Evolutionary conservation across 2,113 vertebrate genomes (phyloP), one percentile per base, ranked within the genome.

Genomic region (Thomomys bottae): DNA sequence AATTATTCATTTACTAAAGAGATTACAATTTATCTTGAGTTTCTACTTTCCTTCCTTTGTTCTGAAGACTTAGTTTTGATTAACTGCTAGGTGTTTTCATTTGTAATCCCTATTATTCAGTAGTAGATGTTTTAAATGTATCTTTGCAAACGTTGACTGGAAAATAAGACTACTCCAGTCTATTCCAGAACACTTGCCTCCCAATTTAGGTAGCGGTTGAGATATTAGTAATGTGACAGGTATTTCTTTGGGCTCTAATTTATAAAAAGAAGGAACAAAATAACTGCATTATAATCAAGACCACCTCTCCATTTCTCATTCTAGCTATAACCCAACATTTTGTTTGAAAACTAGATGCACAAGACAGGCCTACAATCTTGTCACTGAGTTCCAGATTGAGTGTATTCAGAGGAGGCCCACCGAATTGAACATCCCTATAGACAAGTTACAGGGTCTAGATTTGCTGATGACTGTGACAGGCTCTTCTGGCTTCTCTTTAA

Each of bases 211-310:
- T 4, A n/a, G 49, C 2, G 15, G 15, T 17, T 17, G 49, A 49
- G 70, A 9, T 2, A 12, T 73, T 67, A 72, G 42, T 76, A 80
- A 76, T 67, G 61, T 82, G 54, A 83, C 40, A 6, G 21, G n/a
- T 87, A 49, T 72, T 88, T 86, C 38, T n/a, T 88, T 73, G 57
- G 6, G 82, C 21, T 54, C 45, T 82, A 7, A 82, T 77, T 77
- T 94, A 63, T 42, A 87, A 81, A 11, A 91, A 67, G 59, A 71
- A 84, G 21, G 30, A 89, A 87, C 79, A 24, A 89, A 32, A 40
- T 63, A n/a, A 91, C 18, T 68, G 24, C 68, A 81, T 9, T 87
- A 42, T 87, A 88, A 91, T 40, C 6, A 34, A 6, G 34, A 34
- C 14, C n/a, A 23, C 42, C 30, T 63, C 61, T 72, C 23, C 40